Percentiles rank a stretch among this genome's conserved stretches.
phyloP scores from a whole-genome alignment of 1,140 invertebrate species.

The Dermatophagoides farinae region DNA sequence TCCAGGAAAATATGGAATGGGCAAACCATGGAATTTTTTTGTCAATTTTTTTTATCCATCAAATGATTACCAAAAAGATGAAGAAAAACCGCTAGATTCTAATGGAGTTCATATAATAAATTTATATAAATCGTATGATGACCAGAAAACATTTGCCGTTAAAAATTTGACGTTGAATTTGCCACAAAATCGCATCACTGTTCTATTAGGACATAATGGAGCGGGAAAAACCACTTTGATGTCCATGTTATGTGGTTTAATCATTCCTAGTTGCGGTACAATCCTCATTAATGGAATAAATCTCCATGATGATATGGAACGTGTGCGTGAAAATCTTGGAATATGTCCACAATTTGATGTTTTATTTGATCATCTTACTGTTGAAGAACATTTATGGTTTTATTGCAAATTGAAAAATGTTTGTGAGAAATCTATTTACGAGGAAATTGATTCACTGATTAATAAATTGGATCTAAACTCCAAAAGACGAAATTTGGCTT shows the following conservation, averaged over 20 bases:
- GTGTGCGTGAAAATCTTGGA: slow-evolving; percentile 25
- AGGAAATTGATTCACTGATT: slow-evolving; percentile 29
- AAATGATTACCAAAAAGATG: too few species aligned
- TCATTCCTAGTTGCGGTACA: slow-evolving; percentile 41
- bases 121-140: too few species aligned
- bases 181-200: slow-evolving; percentile 40
- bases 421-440: slow-evolving; percentile 20
- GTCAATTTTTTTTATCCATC: too few species aligned
- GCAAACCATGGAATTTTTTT: slow-evolving; percentile 32
- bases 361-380: slow-evolving; percentile 35
- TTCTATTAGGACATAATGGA: slow-evolving; percentile 40
- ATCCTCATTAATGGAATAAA: slow-evolving; percentile 44
- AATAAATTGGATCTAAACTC: slow-evolving; percentile 16
- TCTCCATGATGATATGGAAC: slow-evolving; percentile 39
- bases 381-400: slow-evolving; percentile 34
- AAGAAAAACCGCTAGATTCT: too few species aligned
- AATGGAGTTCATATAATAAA: too few species aligned
- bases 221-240: slow-evolving; percentile 55
- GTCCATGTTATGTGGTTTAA: slow-evolving; percentile 51
- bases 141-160: too few species aligned
- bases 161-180: slow-evolving; percentile 37
- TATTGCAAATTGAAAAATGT: slow-evolving; percentile 31
- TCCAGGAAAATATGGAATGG: slow-evolving; percentile 37
- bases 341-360: slow-evolving; percentile 46
- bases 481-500: slow-evolving; percentile 15